Evolutionary conservation across 2,113 vertebrate species (phyloP).

Genomic region (Penelope pileata): DNA sequence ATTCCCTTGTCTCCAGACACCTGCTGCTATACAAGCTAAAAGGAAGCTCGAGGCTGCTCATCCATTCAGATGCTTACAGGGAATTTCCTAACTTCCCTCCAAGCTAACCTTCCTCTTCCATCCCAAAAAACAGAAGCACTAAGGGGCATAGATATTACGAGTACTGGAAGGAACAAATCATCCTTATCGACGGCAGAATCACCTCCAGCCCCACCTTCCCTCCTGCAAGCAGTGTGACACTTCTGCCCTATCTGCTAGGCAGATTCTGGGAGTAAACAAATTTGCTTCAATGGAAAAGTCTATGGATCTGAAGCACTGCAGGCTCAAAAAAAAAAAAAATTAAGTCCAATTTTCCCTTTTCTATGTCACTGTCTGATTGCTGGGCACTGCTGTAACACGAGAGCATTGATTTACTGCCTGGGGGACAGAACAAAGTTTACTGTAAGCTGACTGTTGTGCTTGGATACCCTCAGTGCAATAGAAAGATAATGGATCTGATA

Average conservation of each 20-base stretch:
- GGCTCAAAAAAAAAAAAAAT: not conserved
- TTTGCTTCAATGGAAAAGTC: not conserved
- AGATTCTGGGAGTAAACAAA: not conserved
- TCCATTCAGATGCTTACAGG: not conserved
- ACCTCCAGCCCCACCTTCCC: not conserved
- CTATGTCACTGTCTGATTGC: not conserved
- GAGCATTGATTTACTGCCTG: not conserved
- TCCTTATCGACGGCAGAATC: not conserved
- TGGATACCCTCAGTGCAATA: not conserved
- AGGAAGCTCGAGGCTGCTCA: not conserved
- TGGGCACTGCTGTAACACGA: not conserved
- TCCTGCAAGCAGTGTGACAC: not conserved
- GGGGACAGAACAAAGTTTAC: not conserved
- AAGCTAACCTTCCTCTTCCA: not conserved
- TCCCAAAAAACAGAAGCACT: not conserved
- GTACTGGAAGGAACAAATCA: not conserved
- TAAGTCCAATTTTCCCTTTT: not conserved
- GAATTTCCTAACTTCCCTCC: not conserved
- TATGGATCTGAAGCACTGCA: not conserved
- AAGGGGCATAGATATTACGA: not conserved
- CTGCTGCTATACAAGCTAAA: not conserved
- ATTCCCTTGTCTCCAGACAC: not conserved
- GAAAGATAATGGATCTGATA: not conserved
- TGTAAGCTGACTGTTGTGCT: not conserved
- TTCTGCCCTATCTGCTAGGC: not conserved